phyloP scores from a whole-genome alignment of 2,113 vertebrate species.

The Saguinus imperator region DNA sequence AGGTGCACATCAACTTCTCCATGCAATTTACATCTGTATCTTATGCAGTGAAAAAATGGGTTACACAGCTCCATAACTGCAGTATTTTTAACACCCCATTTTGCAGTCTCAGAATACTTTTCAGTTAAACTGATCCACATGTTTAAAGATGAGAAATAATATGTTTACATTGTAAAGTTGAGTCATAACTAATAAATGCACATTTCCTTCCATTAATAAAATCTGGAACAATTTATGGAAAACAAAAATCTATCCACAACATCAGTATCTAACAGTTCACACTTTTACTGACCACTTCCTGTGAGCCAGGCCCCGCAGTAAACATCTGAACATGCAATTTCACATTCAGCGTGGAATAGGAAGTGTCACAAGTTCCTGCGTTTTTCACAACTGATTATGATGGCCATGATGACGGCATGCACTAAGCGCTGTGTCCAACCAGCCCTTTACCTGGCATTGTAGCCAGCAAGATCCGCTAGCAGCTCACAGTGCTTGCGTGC shows the following conservation, averaged over 20 bases:
- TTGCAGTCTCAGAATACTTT: slow-evolving; percentile 41
- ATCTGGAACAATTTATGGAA: slow-evolving; percentile 19
- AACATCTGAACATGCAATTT: slow-evolving; percentile 39
- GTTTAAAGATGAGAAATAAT: slow-evolving; percentile 44
- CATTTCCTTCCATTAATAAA: slow-evolving; percentile 52
- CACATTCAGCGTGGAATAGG: background rate
- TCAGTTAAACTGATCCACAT: slow-evolving; percentile 8
- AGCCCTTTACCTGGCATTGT: background rate
- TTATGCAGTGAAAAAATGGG: background rate
- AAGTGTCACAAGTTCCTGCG: background rate
- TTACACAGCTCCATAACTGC: background rate
- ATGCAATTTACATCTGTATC: background rate
- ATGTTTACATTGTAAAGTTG: background rate
- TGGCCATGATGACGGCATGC: background rate
- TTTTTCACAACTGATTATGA: slow-evolving; percentile 17
- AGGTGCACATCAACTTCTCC: background rate
- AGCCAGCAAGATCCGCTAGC: background rate
- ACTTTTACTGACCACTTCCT: slow-evolving; percentile 28
- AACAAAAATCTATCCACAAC: slow-evolving; percentile 13
- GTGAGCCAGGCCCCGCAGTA: background rate
- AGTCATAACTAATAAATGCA: background rate
- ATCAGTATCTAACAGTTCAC: background rate
- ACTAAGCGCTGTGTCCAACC: background rate
- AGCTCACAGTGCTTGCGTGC: background rate
- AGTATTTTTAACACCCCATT: slow-evolving; percentile 4